These are phyloP conservation scores for Sebastes hubbsi DNA, from an alignment of 2,797 vertebrate genomes.

Conservation along the genomic window DNA sequence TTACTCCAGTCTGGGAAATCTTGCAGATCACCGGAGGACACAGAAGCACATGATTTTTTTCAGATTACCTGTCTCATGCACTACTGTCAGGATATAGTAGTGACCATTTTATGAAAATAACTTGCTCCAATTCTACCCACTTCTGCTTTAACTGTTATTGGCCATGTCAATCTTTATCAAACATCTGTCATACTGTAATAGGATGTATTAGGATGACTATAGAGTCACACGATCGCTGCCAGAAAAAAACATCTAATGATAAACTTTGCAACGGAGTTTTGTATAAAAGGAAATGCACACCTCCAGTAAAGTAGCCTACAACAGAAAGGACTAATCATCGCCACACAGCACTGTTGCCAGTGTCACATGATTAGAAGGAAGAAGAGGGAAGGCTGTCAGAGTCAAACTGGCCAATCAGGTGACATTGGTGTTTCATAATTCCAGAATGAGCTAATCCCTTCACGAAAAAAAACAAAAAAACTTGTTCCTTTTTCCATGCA, in stretches of 20 bases:
- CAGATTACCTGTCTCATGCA: too few species aligned
- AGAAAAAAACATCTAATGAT: neutral
- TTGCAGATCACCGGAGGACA: too few species aligned
- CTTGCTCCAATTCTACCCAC: too few species aligned
- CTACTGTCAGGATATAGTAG: too few species aligned
- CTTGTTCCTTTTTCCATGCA: conserved; percentile 72
- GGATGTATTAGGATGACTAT: too few species aligned
- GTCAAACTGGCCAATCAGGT: conserved; percentile 46
- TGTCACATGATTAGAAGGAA: conserved; percentile 57
- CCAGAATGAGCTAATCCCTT: conserved; percentile 61
- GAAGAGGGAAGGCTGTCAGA: conserved; percentile 28
- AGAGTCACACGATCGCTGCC: neutral
- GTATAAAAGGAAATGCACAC: neutral
- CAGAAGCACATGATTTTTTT: too few species aligned
- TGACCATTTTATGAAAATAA: too few species aligned
- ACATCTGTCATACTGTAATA: neutral
- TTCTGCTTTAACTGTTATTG: neutral
- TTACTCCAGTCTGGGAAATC: too few species aligned
- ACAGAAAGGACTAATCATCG: neutral
- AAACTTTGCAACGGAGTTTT: neutral
- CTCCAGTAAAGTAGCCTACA: neutral
- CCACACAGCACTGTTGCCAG: neutral
- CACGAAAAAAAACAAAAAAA: conserved; percentile 35
- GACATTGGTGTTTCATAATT: conserved; percentile 66
- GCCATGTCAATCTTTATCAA: neutral